Evolutionary conservation across 37 sponge, comb jelly and placozoan genomes (phyloP).

Genomic region (Crambe crambe): DNA sequence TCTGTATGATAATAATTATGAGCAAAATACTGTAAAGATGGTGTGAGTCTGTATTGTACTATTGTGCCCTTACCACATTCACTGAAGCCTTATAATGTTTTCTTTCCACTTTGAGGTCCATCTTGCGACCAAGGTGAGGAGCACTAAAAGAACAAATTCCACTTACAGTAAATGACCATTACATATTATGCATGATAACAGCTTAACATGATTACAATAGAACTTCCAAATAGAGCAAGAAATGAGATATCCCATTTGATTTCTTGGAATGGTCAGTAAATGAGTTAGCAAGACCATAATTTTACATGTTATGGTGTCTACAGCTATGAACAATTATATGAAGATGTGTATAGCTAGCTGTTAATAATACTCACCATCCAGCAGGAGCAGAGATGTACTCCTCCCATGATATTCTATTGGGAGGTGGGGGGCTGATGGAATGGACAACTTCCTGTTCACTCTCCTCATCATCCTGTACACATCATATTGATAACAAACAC

Average conservation of each 20-base stretch:
- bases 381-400: constrained; percentile 60
- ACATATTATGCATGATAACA: background rate
- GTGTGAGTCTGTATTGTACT: background rate
- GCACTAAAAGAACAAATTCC: background rate
- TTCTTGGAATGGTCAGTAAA: too few species aligned
- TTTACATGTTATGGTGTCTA: too few species aligned
- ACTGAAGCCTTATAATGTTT: constrained; percentile 78
- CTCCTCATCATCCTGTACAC: constrained; percentile 11
- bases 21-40: background rate
- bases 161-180: background rate
- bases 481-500: background rate
- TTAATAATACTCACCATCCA: constrained; percentile 1
- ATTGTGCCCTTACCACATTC: constrained; percentile 51
- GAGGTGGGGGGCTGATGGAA: constrained; percentile 77
- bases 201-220: background rate
- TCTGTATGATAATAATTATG: constrained; percentile 24
- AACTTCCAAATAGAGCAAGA: too few species aligned
- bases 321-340: too few species aligned
- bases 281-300: too few species aligned
- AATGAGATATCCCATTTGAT: too few species aligned
- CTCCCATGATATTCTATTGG: constrained; percentile 71
- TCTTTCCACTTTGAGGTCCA: constrained; percentile 76
- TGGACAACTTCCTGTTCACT: background rate
- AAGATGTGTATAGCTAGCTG: too few species aligned
- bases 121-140: constrained; percentile 65